Evolutionary conservation across 2,797 vertebrate species (phyloP).

Genomic region (Chiloscyllium punctatum): DNA sequence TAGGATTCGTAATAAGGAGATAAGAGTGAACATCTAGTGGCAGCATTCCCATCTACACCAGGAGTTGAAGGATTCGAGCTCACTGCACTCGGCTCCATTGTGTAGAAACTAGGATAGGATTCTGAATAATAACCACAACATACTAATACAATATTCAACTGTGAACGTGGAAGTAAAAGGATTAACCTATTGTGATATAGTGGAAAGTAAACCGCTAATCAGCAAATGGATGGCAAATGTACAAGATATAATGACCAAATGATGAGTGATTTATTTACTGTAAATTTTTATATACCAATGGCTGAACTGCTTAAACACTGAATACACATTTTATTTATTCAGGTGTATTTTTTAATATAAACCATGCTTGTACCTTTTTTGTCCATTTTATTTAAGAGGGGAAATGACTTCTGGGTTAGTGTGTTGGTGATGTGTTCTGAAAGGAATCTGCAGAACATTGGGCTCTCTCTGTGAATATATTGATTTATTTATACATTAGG

Average conservation of each 20-base stretch:
- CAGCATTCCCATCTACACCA: background rate
- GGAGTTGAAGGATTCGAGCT: background rate
- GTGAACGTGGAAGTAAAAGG: background rate
- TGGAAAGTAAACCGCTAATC: constrained; percentile 3
- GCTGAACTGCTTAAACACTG: background rate
- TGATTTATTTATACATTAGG: background rate
- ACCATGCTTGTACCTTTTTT: background rate
- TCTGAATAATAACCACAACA: background rate
- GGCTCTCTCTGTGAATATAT: background rate
- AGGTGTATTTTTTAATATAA: background rate
- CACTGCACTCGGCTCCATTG: background rate
- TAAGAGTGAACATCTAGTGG: background rate
- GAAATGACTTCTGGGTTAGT: background rate
- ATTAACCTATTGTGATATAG: background rate
- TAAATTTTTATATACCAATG: background rate
- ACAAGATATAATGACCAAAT: background rate
- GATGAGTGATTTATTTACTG: constrained; percentile 1
- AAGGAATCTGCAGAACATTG: background rate
- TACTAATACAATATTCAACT: background rate
- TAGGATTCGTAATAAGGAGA: background rate
- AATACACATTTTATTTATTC: background rate
- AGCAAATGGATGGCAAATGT: background rate
- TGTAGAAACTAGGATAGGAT: too few species aligned
- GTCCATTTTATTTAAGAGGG: background rate
- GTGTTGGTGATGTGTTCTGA: background rate